phyloP scores from a whole-genome alignment of 2,113 vertebrate genomes.

The Phylloscopus trochiloides region DNA sequence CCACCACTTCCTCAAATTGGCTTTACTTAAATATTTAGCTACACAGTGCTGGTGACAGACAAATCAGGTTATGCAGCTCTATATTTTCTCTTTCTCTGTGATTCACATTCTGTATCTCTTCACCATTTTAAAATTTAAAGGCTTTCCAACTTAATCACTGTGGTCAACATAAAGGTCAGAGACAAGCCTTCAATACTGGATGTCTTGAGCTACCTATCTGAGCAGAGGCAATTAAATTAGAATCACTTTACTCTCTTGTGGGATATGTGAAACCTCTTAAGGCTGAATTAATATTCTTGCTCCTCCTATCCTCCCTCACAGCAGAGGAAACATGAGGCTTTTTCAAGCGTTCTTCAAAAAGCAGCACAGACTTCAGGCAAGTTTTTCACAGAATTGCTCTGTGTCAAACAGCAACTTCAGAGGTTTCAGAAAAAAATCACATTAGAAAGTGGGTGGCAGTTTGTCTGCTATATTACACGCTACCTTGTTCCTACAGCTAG shows the following conservation, averaged over 20 bases:
- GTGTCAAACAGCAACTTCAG: background rate
- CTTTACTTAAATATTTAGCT: background rate
- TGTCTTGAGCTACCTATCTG: background rate
- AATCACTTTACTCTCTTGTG: background rate
- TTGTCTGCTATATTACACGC: background rate
- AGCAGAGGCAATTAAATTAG: background rate
- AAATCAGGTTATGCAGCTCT: background rate
- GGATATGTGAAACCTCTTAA: background rate
- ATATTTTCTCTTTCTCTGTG: background rate
- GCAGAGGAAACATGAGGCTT: background rate
- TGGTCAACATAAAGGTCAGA: conserved; percentile 25
- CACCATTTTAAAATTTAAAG: background rate
- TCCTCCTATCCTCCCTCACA: background rate
- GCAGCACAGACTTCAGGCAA: background rate
- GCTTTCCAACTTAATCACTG: background rate
- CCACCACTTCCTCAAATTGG: background rate
- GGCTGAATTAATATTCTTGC: background rate
- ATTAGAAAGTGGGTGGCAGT: background rate
- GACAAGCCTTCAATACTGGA: background rate
- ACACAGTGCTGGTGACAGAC: background rate
- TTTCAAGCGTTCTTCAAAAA: background rate
- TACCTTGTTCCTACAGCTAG: background rate
- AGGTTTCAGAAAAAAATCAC: background rate
- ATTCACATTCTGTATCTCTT: background rate
- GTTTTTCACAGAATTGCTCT: background rate